Evolutionary conservation across 2,888 invertebrate species (phyloP), one percentile per base, ranked within the genome.

Genomic region (Drosophila mimetica): DNA sequence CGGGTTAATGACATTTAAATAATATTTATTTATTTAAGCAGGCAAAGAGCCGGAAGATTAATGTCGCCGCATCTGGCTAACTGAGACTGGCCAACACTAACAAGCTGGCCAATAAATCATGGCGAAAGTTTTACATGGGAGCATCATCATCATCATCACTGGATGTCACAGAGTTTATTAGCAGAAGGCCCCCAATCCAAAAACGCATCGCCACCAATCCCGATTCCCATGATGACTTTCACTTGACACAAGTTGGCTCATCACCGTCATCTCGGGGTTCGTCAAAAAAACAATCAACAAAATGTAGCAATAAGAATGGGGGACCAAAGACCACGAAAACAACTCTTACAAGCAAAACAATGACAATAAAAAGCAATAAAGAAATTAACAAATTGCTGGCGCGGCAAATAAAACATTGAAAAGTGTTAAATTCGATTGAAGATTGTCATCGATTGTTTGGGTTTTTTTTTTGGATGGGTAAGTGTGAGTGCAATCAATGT

Each of bases 291-390:
- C 72, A 72, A 76, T 74, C 69, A 75, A 74, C 48, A 63, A 71
- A 86, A 73, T 71, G 74, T 63, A 50, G 63, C 71, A 77, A 74
- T 61, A 70, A 84, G 75, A 87, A 86, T 79, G 55, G 48, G 47
- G 52, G 30, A 72, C 55, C 70, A 59, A 70, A 61, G 28, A 71
- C n/a, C n/a, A 70, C 61, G 18, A 74, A 70, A 66, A 47, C 64
- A 64, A 79, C 76, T 69, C 67, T 36, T 63, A 55, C 48, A 54
- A 13, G 59, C 58, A 66, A 67, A 84, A 76, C 75, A 73, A 78
- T 65, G 76, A 88, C 82, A 81, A 85, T 82, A 83, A 82, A 87
- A 85, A 74, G 52, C 89, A 85, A 88, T 85, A 88, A 87, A 85
- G 87, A 85, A 88, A 88, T 87, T 88, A 85, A 88, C 86, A 88